Evolutionary conservation across 2,113 vertebrate genomes (phyloP).

Genomic region (Rhegmatorhina hoffmannsi): DNA sequence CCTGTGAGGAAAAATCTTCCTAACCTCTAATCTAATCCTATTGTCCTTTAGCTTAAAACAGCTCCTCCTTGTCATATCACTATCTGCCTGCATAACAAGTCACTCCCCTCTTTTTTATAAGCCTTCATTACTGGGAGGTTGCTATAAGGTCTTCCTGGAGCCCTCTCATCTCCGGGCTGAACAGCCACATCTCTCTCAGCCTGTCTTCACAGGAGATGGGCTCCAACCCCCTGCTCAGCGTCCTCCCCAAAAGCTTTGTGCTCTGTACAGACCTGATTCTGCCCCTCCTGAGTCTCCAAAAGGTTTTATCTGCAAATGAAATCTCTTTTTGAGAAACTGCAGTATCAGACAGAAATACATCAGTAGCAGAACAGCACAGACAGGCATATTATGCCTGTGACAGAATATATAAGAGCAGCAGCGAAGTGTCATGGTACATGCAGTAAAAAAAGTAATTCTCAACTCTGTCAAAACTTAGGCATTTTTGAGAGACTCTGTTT

Average conservation of each 20-base stretch:
- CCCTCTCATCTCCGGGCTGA: background rate
- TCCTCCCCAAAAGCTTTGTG: background rate
- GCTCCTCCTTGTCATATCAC: background rate
- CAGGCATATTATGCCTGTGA: background rate
- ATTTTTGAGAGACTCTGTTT: background rate
- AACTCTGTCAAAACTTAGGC: background rate
- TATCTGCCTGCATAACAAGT: background rate
- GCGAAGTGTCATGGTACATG: background rate
- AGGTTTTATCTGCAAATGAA: background rate
- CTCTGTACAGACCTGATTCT: background rate
- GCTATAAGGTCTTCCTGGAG: background rate
- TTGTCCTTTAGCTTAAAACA: background rate
- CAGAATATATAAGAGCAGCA: background rate
- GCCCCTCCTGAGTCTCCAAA: background rate
- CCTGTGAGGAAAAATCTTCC: background rate
- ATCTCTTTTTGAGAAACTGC: background rate
- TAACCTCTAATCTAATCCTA: background rate
- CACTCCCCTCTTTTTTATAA: background rate
- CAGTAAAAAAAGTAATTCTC: background rate
- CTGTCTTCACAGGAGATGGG: background rate
- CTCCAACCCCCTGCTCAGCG: background rate
- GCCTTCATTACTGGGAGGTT: background rate
- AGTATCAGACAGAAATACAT: background rate
- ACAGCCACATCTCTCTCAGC: background rate
- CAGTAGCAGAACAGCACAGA: background rate